Evolutionary conservation across 2,797 vertebrate genomes (phyloP).

Genomic region (Typhlichthys subterraneus): DNA sequence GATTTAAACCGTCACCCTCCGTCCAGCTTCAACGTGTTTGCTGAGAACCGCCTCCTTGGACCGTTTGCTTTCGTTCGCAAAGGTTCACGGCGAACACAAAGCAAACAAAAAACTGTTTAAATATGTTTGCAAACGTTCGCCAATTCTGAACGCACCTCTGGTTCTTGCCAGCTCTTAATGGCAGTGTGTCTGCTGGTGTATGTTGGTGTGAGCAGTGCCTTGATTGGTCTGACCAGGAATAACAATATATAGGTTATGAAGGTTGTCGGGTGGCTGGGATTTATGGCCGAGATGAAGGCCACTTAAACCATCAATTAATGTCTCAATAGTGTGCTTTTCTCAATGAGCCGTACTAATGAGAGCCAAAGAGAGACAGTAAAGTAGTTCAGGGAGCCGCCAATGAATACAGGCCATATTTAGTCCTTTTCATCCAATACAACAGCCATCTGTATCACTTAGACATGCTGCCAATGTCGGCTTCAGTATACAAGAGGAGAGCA

Average conservation of each 20-base stretch:
- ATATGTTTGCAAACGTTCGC: too few species aligned
- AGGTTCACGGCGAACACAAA: too few species aligned
- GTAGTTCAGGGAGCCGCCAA: not conserved
- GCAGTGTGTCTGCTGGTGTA: constrained; percentile 16
- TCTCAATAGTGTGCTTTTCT: constrained; percentile 10
- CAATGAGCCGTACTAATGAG: not conserved
- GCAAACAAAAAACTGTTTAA: too few species aligned
- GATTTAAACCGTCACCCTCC: too few species aligned
- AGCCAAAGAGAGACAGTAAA: constrained; percentile 2
- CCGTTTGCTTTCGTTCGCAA: too few species aligned
- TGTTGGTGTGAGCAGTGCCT: constrained; percentile 11
- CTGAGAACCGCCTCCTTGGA: too few species aligned
- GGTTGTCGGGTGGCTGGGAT: not conserved
- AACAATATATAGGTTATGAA: not conserved
- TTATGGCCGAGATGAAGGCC: constrained; percentile 11
- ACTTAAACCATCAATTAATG: not conserved
- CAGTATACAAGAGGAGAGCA: constrained; percentile 38
- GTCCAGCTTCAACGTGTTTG: too few species aligned
- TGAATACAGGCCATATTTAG: constrained; percentile 12
- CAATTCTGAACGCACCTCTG: too few species aligned
- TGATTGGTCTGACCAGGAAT: constrained; percentile 2
- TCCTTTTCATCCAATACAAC: constrained; percentile 35
- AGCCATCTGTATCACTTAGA: constrained; percentile 56
- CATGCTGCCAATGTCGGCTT: constrained; percentile 50
- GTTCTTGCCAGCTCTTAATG: constrained; percentile 9